Conservation (phyloP, 2,113 vertebrate genomes). For the Pelecanus crispus region DNA sequence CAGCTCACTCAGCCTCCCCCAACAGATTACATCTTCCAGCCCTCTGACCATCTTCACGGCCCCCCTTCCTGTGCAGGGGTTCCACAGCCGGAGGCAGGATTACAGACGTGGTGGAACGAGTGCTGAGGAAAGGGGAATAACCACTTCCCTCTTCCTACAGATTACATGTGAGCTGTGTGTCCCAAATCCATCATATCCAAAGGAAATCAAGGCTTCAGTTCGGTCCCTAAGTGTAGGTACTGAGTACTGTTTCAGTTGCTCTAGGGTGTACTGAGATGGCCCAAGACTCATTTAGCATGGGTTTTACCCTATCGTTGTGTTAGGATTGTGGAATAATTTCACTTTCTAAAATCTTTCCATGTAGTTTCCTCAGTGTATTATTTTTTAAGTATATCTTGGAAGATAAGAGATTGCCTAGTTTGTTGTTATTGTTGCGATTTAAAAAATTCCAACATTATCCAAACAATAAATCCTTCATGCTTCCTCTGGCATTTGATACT, state of each 20-base stretch:
- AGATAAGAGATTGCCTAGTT: not conserved
- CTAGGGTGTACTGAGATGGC: not conserved
- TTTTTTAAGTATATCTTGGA: not conserved
- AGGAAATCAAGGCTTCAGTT: not conserved
- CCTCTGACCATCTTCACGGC: accelerated
- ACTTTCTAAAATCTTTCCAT: not conserved
- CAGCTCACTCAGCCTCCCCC: not conserved
- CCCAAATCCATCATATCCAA: not conserved
- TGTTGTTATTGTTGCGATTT: not conserved
- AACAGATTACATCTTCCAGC: not conserved
- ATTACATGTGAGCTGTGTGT: not conserved
- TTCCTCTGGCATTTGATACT: not conserved
- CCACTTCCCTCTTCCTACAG: not conserved
- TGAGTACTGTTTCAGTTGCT: not conserved
- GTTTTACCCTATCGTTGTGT: not conserved
- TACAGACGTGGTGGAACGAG: not conserved
- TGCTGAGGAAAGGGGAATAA: not conserved
- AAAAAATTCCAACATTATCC: not conserved
- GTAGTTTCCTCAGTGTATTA: not conserved
- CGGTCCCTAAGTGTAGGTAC: not conserved
- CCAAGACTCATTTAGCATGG: not conserved
- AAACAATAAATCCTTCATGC: not conserved
- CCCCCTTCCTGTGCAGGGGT: not conserved
- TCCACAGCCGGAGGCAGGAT: not conserved
- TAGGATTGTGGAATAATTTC: not conserved